phyloP scores from a whole-genome alignment of 1,140 invertebrate species.

The Thaumatotibia leucotreta region DNA sequence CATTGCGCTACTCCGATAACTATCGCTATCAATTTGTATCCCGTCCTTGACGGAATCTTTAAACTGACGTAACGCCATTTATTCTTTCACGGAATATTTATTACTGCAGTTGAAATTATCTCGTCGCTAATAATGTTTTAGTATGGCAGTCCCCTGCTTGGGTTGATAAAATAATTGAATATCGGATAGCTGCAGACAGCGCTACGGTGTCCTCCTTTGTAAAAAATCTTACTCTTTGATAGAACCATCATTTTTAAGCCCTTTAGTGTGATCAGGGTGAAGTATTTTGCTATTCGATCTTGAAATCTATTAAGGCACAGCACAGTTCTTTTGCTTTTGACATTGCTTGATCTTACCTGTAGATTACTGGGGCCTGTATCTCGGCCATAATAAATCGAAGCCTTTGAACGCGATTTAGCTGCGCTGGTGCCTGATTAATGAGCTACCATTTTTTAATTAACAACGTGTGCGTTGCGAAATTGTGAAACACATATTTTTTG shows the following conservation, averaged over 20 bases:
- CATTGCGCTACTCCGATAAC: slow-evolving; percentile 20
- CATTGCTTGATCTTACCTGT: background rate
- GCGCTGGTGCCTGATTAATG: slow-evolving; percentile 44
- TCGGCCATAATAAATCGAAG: slow-evolving; percentile 42
- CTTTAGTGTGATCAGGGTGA: background rate
- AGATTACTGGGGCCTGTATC: slow-evolving; percentile 21
- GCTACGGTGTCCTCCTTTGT: background rate
- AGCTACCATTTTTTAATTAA: slow-evolving; percentile 50
- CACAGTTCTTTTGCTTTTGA: slow-evolving; percentile 16
- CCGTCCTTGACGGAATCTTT: slow-evolving; percentile 17
- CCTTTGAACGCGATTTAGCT: slow-evolving; percentile 33
- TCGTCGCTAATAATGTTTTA: slow-evolving; percentile 25
- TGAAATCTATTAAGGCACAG: background rate
- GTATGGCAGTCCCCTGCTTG: slow-evolving; percentile 22
- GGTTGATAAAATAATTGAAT: slow-evolving; percentile 30
- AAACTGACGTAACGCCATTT: slow-evolving; percentile 15
- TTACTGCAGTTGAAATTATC: slow-evolving; percentile 7
- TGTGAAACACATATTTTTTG: slow-evolving; percentile 14
- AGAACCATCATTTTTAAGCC: background rate
- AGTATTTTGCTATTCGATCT: background rate
- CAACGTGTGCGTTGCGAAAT: slow-evolving; percentile 19
- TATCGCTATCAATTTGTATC: slow-evolving; percentile 22
- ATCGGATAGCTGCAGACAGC: slow-evolving; percentile 19
- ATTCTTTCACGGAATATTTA: slow-evolving; percentile 22
- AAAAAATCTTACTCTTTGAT: background rate